Evolutionary conservation across 2,113 vertebrate genomes (phyloP), one percentile per base, ranked within the genome.

Genomic region (Aspidoscelis tigris): DNA sequence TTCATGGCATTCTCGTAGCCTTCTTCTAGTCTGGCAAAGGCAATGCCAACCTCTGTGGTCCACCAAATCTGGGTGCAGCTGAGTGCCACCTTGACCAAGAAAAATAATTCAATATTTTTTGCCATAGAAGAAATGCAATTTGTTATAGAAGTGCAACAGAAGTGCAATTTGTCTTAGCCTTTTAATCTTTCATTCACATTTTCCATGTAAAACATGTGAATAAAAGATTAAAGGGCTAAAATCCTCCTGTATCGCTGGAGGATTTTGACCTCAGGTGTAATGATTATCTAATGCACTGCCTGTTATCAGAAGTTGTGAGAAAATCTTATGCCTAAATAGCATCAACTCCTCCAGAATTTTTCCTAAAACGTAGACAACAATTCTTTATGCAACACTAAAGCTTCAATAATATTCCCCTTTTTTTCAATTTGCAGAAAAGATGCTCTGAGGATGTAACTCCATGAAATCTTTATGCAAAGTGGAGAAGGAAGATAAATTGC

Each of bases 61-160:
- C 99, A 99, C 98, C 98, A 99, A 92, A 99, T 98, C 95, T 99
- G 98, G 70, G 97, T 97, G 91, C 98, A 98, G 83, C 96, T 97
- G 66, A 99, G 92, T 11, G 98, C 97, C 84, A 99, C 98, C 98
- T 99, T 53, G 53, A 81, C 65, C 86, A 71, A 58, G 1, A 2
- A 20, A 18, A 66, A 12, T 14, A 64, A 77, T 11, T 73, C 69
- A 73, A 43, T 55, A 65, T 72, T 9, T 21, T 70, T 81, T 71
- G 72, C 73, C 61, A 43, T 4, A 39, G 77, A 9, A 20, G 1
- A 84, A 55, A 22, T 33, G 43, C 39, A 39, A 39, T 69, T 84
- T 43, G 66, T 71, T 33, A n/a, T 50, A 50, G 18, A 26, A 76
- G 72, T 12, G 33, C 14, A 8, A 47, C 20, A 20, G 21, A 58